Base-by-base conservation (phyloP, 2,888 invertebrate genomes). In the Molanna angustata region DNA sequence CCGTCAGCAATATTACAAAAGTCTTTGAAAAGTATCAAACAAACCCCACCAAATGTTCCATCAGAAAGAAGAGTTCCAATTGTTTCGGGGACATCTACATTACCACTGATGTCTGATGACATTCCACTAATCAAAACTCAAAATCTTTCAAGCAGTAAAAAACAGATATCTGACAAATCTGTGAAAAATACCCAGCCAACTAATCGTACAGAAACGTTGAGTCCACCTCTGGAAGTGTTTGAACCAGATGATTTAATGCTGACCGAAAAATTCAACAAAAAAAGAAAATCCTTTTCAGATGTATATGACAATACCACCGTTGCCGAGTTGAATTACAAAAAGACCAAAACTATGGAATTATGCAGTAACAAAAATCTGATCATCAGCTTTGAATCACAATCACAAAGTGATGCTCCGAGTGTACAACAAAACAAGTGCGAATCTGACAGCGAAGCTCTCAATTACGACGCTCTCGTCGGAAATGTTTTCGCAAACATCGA, bases 401-500 rank as follows among this genome's bases (percentile, higher is more conserved):
- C n/a, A n/a, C n/a, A n/a, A n/a, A n/a, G n/a, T n/a, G n/a, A n/a
- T n/a, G n/a, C n/a, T n/a, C n/a, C n/a, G n/a, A n/a, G n/a, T n/a
- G n/a, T n/a, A n/a, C n/a, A n/a, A n/a, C n/a, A n/a, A 11, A 27
- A 14, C 13, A 22, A 37, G 11, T 4, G 13, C 16, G 14, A 33
- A 3, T 16, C 27, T 3, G 49, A 45, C 14, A 49, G 41, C 14
- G 49, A 49, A 50, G 48, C 32, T 1, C 42, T 68, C 27, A 71
- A 68, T 55, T 74, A 74, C 64, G 73, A 76, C 62, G 63, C 62
- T 19, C 63, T 74, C 20, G 72, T 74, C 66, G 66, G 66, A 14
- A 67, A 71, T 63, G 73, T 72, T 6, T 74, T 74, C 65, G 73
- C 72, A 33, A 72, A 64, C 54, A 74, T 74, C 63, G 72, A 75